A percentile compares a stretch with the other conserved stretches of the same genome.
Evolutionary conservation across 2,113 vertebrate genomes (phyloP).

Genomic region (human (Homo sapiens)): GRCh38 chr13:71204001-71204500

Average conservation of each 20-base stretch:
- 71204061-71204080: background rate
- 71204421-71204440: background rate
- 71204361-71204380: background rate
- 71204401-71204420: background rate
- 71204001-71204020: background rate
- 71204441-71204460: background rate
- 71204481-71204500: background rate
- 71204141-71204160: background rate
- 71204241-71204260: background rate
- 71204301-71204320: background rate
- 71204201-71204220: background rate
- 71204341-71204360: background rate
- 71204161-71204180: background rate
- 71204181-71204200: background rate
- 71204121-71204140: background rate
- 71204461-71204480: background rate
- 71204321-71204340: background rate
- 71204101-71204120: background rate
- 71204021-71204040: background rate
- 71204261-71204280: background rate
- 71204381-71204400: background rate
- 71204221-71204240: background rate
- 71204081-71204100: background rate
- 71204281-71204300: background rate
- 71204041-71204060: background rate